A percentile compares a stretch with the other conserved stretches of the same genome.
Evolutionary conservation across 2,797 vertebrate genomes (phyloP).

Genomic region (Helarctos malayanus): DNA sequence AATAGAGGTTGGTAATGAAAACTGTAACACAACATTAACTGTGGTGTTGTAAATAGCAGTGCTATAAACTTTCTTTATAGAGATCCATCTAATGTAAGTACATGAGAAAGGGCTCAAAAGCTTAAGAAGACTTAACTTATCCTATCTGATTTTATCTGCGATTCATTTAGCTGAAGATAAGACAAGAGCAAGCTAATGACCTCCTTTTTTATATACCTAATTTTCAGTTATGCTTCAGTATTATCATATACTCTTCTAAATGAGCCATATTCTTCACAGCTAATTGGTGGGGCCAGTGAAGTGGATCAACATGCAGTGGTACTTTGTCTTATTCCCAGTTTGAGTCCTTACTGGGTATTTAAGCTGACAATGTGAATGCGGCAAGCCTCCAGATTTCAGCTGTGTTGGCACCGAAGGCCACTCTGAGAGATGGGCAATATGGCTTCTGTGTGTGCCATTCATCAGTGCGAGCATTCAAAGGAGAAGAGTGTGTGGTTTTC

Average conservation of each 20-base stretch:
- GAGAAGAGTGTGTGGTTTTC: not conserved
- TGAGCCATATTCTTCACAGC: constrained; percentile 82
- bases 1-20: constrained; percentile 79
- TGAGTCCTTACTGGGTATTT: constrained; percentile 71
- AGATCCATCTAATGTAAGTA: constrained; percentile 70
- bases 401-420: constrained; percentile 19
- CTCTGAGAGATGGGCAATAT: constrained; percentile 66
- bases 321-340: constrained; percentile 76
- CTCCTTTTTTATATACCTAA: constrained; percentile 80
- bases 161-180: constrained; percentile 76
- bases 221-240: constrained; percentile 79
- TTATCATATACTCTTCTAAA: constrained; percentile 77
- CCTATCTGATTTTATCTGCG: constrained; percentile 74
- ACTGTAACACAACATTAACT: constrained; percentile 77
- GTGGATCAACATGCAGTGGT: constrained; percentile 62
- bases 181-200: constrained; percentile 76
- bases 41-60: constrained; percentile 66
- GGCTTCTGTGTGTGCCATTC: constrained; percentile 57
- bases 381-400: constrained; percentile 65
- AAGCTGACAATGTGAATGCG: constrained; percentile 66
- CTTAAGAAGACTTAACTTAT: constrained; percentile 70
- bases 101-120: constrained; percentile 60
- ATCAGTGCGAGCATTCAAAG: constrained; percentile 13
- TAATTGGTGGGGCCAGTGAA: constrained; percentile 83
- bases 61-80: constrained; percentile 77